Percentiles rank a stretch among this genome's conserved stretches.
phyloP scores from a whole-genome alignment of 1,140 invertebrate genomes.

The Pinna nobilis region DNA sequence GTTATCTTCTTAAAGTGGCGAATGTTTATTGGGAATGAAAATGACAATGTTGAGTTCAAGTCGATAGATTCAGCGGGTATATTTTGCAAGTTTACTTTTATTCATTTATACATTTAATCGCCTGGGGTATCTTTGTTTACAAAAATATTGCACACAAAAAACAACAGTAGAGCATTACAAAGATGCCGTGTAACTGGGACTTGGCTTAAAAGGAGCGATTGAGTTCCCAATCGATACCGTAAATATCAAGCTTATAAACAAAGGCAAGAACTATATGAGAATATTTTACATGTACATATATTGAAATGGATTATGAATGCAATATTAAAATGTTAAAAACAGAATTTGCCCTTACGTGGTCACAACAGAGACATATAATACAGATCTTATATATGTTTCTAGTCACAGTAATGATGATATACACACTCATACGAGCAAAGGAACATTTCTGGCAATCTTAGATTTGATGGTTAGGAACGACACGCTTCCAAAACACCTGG shows the following conservation, averaged over 20 bases:
- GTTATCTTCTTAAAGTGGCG: no score
- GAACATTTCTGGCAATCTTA: not conserved
- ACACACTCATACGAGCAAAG: not conserved
- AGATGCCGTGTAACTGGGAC: not conserved
- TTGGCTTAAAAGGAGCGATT: not conserved
- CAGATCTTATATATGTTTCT: no score
- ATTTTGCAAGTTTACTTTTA: no score
- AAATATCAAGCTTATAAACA: not conserved
- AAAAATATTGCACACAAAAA: no score
- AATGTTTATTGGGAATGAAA: no score
- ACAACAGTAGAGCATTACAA: slow-evolving; percentile 13
- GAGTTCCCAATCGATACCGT: not conserved
- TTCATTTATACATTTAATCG: no score
- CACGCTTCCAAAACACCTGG: not conserved
- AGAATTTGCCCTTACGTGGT: slow-evolving; percentile 1
- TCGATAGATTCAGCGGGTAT: no score
- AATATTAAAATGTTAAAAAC: slow-evolving; percentile 1
- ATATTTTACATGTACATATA: not conserved
- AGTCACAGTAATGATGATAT: slow-evolving; percentile 1
- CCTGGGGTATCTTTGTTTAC: no score
- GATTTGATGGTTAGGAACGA: not conserved
- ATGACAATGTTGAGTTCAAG: no score
- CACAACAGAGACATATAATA: no score
- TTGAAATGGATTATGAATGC: not conserved
- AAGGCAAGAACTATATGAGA: not conserved